Evolutionary conservation across 2,888 invertebrate genomes (phyloP).

Genomic region (Rapana venosa): DNA sequence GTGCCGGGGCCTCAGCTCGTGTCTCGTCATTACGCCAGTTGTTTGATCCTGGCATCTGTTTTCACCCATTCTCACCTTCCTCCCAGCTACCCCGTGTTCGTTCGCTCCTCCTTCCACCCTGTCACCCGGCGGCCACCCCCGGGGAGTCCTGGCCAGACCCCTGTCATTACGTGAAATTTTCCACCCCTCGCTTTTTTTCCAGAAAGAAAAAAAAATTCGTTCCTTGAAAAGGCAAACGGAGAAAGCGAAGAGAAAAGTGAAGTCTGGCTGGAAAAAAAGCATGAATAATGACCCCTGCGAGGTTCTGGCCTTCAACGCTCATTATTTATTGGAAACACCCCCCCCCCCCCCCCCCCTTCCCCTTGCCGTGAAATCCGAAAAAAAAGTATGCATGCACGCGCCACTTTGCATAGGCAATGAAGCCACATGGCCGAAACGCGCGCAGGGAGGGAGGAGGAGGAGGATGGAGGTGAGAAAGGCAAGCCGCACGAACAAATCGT

Average conservation of each 20-base stretch:
- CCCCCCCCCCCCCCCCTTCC: not conserved
- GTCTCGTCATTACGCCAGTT: too few relatives aligned
- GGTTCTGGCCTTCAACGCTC: not conserved
- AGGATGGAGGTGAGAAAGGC: not conserved
- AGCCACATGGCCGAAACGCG: too few relatives aligned
- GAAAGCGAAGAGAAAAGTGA: too few relatives aligned
- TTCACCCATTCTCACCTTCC: not conserved
- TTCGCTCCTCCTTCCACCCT: not conserved
- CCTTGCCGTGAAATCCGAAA: constrained; percentile 9
- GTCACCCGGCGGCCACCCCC: not conserved
- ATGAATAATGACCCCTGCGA: not conserved
- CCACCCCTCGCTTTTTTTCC: not conserved
- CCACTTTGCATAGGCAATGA: constrained; percentile 22
- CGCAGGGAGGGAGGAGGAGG: not conserved
- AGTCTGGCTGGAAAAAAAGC: not conserved
- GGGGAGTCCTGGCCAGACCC: not conserved
- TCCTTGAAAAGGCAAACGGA: not conserved
- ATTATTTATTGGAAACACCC: not conserved
- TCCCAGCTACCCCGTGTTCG: not conserved
- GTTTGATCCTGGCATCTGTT: constrained; percentile 21
- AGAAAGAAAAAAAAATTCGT: not conserved
- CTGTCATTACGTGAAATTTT: constrained; percentile 30
- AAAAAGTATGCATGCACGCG: constrained; percentile 30
- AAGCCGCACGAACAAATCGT: constrained; percentile 22
- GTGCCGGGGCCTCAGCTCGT: not conserved